Base-by-base conservation (phyloP, 64 coral and sea anemone genomes). In the Porites lutea region DNA sequence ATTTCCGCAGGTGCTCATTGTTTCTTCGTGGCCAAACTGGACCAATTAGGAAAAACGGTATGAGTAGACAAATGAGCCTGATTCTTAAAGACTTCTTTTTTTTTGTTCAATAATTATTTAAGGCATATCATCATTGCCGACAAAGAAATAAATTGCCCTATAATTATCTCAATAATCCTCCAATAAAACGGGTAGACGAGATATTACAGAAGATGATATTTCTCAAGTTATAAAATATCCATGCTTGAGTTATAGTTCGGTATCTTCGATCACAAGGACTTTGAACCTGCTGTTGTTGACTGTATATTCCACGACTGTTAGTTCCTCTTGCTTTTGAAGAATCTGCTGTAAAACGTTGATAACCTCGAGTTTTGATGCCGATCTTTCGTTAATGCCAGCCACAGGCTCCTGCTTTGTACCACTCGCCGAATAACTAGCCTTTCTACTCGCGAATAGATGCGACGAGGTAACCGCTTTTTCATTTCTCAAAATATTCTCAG, bases 251-350 rank as follows among this genome's bases (percentile, higher is more conserved):
- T 84, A 84, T 22, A 84, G 52, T 48, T 84, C 81, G 0, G 81
- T 84, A 19, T 84, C 81, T 69, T 84, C 81, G 46, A 84, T 84
- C 2, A 84, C 81, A 67, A 84, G 81, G 52, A 84, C 81, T 22
- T 84, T 84, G 19, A 84, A 68, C 8, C 62, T 84, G 81, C 81
- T 84, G 63, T 84, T 84, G 62, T 84, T 68, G 46, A 84, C 69
- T 6, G 61, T 84, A 13, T 84, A 84, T 48, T 84, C 81, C 9
- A 68, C 81, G 8, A 84, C 81, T 1, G 81, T 84, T 48, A 84
- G 48, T 12, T 84, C 81, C 37, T 84, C 81, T n/a, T 84, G 81
- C 47, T 84, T 84, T 49, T 84, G 81, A 68, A 84, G 81, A 19
- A 84, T 84, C 64, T 84, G 61, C 7, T 68, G 48, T 19, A 84